phyloP scores from a whole-genome alignment of 1,140 invertebrate genomes.

The Cotesia glomerata region DNA sequence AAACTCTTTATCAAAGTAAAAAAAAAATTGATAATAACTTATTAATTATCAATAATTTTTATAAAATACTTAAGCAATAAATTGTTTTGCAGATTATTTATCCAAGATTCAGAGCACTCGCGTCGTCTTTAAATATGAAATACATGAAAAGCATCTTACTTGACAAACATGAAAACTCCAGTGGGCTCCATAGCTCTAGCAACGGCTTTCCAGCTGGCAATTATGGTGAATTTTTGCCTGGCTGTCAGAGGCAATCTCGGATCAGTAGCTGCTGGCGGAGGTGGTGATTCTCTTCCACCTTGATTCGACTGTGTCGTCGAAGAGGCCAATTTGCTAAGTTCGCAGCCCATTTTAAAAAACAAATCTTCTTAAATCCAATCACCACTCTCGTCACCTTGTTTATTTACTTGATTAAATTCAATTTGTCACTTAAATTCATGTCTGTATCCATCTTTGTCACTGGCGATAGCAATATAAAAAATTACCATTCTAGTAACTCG shows the following conservation, averaged over 20 bases:
- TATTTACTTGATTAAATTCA: not conserved
- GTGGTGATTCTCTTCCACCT: slow-evolving; percentile 55
- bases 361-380: not conserved
- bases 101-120: not conserved
- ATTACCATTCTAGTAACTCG: too few species aligned
- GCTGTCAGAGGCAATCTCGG: slow-evolving; percentile 82
- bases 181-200: slow-evolving; percentile 85
- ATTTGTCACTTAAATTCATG: too few species aligned
- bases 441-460: too few species aligned
- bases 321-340: slow-evolving; percentile 75
- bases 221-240: slow-evolving; percentile 85
- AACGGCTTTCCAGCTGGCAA: slow-evolving; percentile 89
- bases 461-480: too few species aligned
- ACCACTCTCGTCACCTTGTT: not conserved
- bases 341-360: slow-evolving; percentile 73
- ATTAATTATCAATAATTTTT: too few species aligned
- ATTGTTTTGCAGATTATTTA: too few species aligned
- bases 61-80: too few species aligned
- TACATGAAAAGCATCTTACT: slow-evolving; percentile 68
- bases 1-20: too few species aligned
- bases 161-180: slow-evolving; percentile 88
- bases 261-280: slow-evolving; percentile 72
- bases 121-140: not conserved
- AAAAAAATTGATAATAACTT: too few species aligned
- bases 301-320: slow-evolving; percentile 63